Evolutionary conservation across 2,797 vertebrate genomes (phyloP), one percentile per base, ranked within the genome.

Genomic region (Thamnophis elegans): DNA sequence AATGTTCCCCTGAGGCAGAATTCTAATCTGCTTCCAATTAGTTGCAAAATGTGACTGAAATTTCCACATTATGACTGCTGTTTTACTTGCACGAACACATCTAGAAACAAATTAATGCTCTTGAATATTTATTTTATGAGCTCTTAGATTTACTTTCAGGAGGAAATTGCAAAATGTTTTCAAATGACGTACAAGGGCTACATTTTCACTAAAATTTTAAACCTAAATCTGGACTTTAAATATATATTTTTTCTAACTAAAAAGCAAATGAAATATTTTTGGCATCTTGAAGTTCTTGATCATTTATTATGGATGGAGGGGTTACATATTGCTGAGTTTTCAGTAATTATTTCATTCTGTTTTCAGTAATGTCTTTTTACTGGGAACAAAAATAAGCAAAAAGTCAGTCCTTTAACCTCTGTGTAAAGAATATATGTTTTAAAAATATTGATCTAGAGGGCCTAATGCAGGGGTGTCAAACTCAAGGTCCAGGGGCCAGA

Each of bases 21-120:
- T 97, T 98, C 97, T 98, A 98, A 98, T 98, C 98, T 98, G 98
- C 97, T 98, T 98, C 97, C 98, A 98, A 98, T 98, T 98, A 98
- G 98, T 98, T 98, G 97, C 97, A 97, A 98, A 98, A 98, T 98
- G 97, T 98, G 97, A 97, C 97, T 98, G 97, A 98, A 98, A 98
- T 98, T 97, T 98, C 97, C 97, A 97, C 97, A 97, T 98, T 97
- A 97, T 96, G 96, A 97, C 97, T 97, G 97, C 97, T 97, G 97
- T 97, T 98, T 97, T 98, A 97, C 97, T 98, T 97, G 96, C 97
- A 97, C n/a, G 95, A 94, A 97, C 96, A 96, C 95, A 97, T 97
- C 97, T 96, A 97, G 97, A 97, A 98, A 97, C 97, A 97, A 97
- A 97, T 97, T 97, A 98, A 97, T 97, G 95, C 95, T 97, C 93